Base-by-base conservation (phyloP, 1,140 invertebrate species). In the Cydia strobilella region DNA sequence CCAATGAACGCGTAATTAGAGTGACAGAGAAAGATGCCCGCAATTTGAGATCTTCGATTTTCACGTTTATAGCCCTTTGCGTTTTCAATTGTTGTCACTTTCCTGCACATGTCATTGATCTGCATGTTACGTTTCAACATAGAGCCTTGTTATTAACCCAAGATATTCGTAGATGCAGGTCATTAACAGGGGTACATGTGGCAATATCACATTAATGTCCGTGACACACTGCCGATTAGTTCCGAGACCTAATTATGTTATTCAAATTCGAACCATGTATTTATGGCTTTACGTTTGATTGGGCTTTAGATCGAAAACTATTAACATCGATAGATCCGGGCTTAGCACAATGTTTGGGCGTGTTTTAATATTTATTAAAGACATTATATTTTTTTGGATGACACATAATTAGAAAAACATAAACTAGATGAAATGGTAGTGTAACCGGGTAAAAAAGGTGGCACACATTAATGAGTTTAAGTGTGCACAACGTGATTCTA, bases 101-200 rank as follows among this genome's bases (percentile, higher is more conserved):
- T 69, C 31, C 31, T 69, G 27, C 31, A 69, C 65, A 69, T 20
- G 65, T 42, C 65, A 69, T 69, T 69, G 65, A 69, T 69, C 65
- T 69, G 65, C 65, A 69, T 66, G 63, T 69, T 42, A 18, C 20
- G 9, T 69, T 69, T 18, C 65, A 69, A 39, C 65, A 72, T 51
- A 72, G 42, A 51, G 51, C 71, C 71, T 72, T 72, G 71, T 13
- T 72, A 54, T 72, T 72, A 51, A 72, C 48, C 71, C 45, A 72
- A 72, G 42, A 72, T 45, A 72, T 72, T 48, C 48, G 69, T 45
- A 18, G 25, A 73, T 79, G 77, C 80, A 74, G 76, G 77, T 81
- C 77, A 79, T 79, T 81, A 79, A 79, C 78, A 79, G 62, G 74
- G 63, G 25, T 23, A 42, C 48, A 72, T 45, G 71, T 48, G n/a